Percentiles rank a stretch among this genome's conserved stretches.
Evolutionary conservation across 2,113 vertebrate species (phyloP).

Genomic region (Rhombomys opimus): DNA sequence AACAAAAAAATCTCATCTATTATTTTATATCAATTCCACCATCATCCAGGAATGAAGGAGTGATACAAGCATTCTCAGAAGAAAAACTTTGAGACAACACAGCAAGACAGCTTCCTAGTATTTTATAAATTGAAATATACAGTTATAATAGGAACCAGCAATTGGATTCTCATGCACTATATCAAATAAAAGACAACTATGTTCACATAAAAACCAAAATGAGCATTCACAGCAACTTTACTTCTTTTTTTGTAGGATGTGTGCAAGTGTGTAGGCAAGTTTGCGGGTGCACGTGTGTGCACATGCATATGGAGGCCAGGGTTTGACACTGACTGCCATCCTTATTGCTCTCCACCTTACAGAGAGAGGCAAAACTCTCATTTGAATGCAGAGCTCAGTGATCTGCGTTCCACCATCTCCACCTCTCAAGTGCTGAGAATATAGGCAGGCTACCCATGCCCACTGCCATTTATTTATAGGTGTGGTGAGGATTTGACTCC

Average conservation of each 20-base stretch:
- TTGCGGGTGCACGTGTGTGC: not conserved
- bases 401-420: not conserved
- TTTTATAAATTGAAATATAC: conserved; percentile 47
- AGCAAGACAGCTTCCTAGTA: not conserved
- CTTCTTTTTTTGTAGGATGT: not conserved
- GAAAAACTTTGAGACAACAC: not conserved
- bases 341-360: not conserved
- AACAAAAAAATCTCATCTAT: conserved; percentile 35
- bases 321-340: not conserved
- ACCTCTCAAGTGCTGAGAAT: not conserved
- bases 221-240: not conserved
- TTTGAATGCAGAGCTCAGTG: not conserved
- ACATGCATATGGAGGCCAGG: not conserved
- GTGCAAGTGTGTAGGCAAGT: not conserved
- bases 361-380: not conserved
- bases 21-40: conserved; percentile 9
- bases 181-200: conserved; percentile 40
- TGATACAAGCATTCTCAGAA: conserved; percentile 39
- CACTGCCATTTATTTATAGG: not conserved
- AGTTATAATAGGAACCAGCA: not conserved
- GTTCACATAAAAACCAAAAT: not conserved
- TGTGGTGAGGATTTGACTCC: not conserved
- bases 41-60: conserved; percentile 29
- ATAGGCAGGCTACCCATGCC: not conserved
- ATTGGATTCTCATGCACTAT: not conserved